A percentile compares a stretch with the other conserved stretches of the same genome.
Conservation (phyloP, 37 sponge, comb jelly and placozoan species). For the Bolinopsis microptera region DNA sequence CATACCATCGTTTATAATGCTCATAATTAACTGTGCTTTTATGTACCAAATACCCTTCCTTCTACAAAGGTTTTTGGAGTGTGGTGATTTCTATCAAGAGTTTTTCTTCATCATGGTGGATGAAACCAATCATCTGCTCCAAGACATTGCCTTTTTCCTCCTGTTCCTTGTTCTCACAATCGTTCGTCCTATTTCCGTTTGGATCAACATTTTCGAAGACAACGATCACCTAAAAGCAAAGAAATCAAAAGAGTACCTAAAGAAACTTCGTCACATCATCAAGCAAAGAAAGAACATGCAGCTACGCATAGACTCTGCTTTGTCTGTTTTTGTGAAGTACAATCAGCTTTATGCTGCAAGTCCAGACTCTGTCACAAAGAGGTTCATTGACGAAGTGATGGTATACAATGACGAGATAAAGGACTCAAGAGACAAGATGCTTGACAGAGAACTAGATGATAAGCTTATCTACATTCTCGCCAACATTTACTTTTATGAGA, state of each 20-base stretch:
- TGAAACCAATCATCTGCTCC: slow-evolving; percentile 29
- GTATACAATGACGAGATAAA: neutral
- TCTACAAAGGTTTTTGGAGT: neutral
- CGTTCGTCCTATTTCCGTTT: neutral
- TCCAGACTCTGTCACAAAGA: neutral
- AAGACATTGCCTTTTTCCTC: slow-evolving; percentile 38
- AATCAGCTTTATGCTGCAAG: neutral
- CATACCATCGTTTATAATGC: slow-evolving; percentile 23
- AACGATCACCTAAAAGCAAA: neutral
- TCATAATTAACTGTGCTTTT: neutral
- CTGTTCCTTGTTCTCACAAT: neutral
- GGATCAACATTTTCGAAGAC: slow-evolving; percentile 35
- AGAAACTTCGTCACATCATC: neutral
- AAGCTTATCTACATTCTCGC: neutral
- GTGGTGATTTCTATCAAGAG: slow-evolving; percentile 65
- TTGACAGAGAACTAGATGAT: slow-evolving; percentile 38
- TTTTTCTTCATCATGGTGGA: slow-evolving; percentile 59
- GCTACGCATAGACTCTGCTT: neutral
- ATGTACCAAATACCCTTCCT: slow-evolving; percentile 55
- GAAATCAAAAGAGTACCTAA: neutral
- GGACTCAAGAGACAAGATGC: slow-evolving; percentile 11
- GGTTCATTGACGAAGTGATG: slow-evolving; percentile 19
- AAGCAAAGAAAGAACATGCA: neutral
- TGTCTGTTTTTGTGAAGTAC: slow-evolving; percentile 30
- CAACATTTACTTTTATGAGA: slow-evolving; percentile 7